Evolutionary conservation across 2,888 invertebrate genomes (phyloP).

Genomic region (Euspilapteryx auroguttella): DNA sequence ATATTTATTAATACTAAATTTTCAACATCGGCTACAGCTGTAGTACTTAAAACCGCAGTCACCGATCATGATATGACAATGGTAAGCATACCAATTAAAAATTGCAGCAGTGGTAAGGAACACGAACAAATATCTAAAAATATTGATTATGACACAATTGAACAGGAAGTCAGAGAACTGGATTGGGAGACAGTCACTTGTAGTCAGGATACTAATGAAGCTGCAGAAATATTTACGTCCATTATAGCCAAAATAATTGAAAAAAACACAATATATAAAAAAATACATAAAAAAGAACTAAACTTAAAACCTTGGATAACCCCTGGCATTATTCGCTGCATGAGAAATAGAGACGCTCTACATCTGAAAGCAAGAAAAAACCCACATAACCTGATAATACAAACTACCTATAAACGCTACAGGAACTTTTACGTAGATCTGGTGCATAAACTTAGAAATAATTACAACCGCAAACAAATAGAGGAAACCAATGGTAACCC

Average conservation of each 20-base stretch:
- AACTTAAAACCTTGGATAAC: background rate
- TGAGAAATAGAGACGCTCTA: background rate
- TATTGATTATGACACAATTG: background rate
- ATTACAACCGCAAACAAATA: constrained; percentile 1
- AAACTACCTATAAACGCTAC: background rate
- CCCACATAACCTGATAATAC: background rate
- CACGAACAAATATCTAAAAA: background rate
- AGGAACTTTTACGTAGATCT: background rate
- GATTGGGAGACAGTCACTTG: background rate
- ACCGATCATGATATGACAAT: background rate
- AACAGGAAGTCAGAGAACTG: background rate
- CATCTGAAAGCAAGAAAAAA: background rate
- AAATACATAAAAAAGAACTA: background rate
- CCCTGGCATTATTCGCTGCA: background rate
- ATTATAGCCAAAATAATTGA: background rate
- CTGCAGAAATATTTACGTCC: background rate
- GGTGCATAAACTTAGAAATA: background rate
- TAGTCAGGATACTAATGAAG: background rate
- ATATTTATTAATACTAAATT: background rate
- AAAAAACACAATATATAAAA: background rate
- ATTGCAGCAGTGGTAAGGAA: background rate
- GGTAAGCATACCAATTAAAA: background rate
- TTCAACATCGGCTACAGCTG: background rate
- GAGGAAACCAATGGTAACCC: background rate
- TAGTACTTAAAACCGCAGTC: background rate